Evolutionary conservation across 2,113 vertebrate genomes (phyloP).

Genomic region (Brienomyrus longianalis): DNA sequence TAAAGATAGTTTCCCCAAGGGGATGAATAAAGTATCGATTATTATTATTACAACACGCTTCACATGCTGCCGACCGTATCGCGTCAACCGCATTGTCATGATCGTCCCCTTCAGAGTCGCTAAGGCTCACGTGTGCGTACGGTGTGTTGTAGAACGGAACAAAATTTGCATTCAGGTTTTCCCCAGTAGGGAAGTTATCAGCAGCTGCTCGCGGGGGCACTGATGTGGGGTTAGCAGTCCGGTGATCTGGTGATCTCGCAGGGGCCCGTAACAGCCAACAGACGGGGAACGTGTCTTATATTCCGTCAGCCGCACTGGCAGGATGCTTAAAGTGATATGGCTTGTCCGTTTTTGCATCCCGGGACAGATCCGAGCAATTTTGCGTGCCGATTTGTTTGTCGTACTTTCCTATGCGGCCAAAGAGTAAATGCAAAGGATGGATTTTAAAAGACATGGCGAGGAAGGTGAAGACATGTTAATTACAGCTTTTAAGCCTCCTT

Average conservation of each 20-base stretch:
- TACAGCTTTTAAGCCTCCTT: background rate
- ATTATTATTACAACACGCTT: background rate
- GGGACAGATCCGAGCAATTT: background rate
- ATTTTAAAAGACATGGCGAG: background rate
- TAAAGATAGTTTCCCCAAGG: too few species aligned
- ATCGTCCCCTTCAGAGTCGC: background rate
- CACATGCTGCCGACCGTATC: background rate
- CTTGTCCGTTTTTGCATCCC: too few species aligned
- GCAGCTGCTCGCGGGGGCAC: background rate
- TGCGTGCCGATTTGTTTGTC: background rate
- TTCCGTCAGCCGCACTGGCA: too few species aligned
- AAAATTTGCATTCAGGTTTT: slow-evolving; percentile 9
- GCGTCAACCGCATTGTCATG: background rate
- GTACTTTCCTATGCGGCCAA: background rate
- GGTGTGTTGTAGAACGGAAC: background rate
- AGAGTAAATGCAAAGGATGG: background rate
- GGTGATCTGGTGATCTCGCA: background rate
- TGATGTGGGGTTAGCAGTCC: background rate
- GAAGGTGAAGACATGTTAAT: background rate
- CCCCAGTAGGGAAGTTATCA: background rate
- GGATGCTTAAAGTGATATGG: too few species aligned
- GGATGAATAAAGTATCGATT: too few species aligned
- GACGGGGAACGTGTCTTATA: too few species aligned
- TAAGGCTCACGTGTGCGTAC: background rate
- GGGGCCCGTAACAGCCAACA: background rate